Evolutionary conservation across 2,888 invertebrate species (phyloP).

Genomic region (Mythimna pallens): DNA sequence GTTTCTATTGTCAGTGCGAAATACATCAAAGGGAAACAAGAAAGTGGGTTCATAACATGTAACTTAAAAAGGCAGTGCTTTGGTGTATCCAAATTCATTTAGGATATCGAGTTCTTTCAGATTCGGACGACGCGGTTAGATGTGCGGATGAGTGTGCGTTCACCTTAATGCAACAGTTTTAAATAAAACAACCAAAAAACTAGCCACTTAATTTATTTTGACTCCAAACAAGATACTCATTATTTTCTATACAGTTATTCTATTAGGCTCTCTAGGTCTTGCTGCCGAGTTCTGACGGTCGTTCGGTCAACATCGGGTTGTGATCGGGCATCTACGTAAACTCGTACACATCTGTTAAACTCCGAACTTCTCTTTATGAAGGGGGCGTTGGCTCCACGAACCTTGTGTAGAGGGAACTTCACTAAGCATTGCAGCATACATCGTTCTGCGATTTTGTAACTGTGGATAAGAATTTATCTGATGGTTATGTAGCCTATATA

Average conservation of each 20-base stretch:
- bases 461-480: constrained; percentile 57
- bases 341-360: constrained; percentile 77
- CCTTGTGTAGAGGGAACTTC: constrained; percentile 81
- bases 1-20: no score
- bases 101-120: no score
- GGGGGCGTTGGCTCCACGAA: constrained; percentile 77
- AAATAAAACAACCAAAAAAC: constrained; percentile 27
- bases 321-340: constrained; percentile 76
- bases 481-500: not conserved
- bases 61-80: no score
- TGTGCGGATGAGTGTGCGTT: no score
- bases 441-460: constrained; percentile 85
- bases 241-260: constrained; percentile 63
- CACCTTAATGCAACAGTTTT: not conserved
- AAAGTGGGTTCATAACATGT: no score
- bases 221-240: constrained; percentile 7
- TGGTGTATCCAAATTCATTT: no score
- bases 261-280: constrained; percentile 70
- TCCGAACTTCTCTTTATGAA: constrained; percentile 78
- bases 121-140: no score
- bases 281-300: constrained; percentile 23
- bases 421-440: constrained; percentile 82
- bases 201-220: constrained; percentile 29
- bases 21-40: no score
- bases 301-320: constrained; percentile 49